Evolutionary conservation across 2,888 invertebrate genomes (phyloP).

Genomic region (Euclidia mi): DNA sequence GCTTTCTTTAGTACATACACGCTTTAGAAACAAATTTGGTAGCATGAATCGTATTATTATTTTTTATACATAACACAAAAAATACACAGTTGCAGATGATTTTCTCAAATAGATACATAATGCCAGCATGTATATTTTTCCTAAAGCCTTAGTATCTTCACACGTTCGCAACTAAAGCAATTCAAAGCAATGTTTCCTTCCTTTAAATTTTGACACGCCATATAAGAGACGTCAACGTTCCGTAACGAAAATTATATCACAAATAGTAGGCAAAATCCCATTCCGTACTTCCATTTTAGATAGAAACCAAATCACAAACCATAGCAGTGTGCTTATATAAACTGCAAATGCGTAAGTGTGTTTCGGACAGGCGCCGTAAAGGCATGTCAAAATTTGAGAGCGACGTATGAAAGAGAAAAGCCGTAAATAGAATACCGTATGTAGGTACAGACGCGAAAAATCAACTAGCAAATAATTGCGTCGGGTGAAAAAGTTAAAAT

Average conservation of each 20-base stretch:
- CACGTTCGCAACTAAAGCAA: not conserved
- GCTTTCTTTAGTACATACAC: too few relatives aligned
- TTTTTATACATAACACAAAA: too few relatives aligned
- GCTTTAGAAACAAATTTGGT: too few relatives aligned
- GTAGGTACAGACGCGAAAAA: conserved; percentile 40
- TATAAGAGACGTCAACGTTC: conserved; percentile 29
- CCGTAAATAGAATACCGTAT: conserved; percentile 61
- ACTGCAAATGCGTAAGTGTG: conserved; percentile 51
- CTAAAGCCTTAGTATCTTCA: conserved; percentile 9
- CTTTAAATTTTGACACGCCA: conserved; percentile 29
- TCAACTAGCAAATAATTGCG: conserved; percentile 42
- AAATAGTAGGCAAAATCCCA: conserved; percentile 27
- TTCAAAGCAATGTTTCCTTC: conserved; percentile 31
- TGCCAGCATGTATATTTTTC: not conserved
- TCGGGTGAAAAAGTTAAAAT: conserved; percentile 30
- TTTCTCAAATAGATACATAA: not conserved
- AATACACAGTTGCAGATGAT: not conserved
- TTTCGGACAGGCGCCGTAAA: conserved; percentile 51
- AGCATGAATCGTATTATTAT: too few relatives aligned
- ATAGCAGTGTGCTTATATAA: conserved; percentile 34
- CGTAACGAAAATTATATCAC: conserved; percentile 32
- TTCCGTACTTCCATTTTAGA: conserved; percentile 30
- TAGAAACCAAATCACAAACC: conserved; percentile 40
- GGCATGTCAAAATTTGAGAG: too few relatives aligned
- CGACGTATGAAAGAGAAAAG: conserved; percentile 51